These are phyloP conservation scores for Orchesella cincta DNA, from an alignment of 1,140 invertebrate species.

Conservation along the genomic window DNA sequence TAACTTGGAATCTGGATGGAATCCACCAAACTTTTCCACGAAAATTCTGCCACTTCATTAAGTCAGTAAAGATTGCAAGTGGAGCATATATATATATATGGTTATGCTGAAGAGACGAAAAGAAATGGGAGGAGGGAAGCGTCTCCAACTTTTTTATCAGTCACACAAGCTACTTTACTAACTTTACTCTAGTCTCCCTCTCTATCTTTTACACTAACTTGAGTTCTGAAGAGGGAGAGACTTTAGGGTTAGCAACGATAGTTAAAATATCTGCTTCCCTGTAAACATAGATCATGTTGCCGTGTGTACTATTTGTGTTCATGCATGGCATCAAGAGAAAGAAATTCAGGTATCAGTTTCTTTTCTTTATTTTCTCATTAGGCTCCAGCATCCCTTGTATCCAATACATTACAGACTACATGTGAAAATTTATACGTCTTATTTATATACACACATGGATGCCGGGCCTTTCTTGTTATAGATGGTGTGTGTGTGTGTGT, in stretches of 20 bases:
- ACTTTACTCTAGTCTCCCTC: neutral
- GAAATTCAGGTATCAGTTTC: no score
- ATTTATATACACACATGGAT: no score
- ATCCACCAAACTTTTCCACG: conserved; percentile 13
- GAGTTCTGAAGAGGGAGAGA: no score
- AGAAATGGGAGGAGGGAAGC: neutral
- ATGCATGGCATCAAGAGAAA: no score
- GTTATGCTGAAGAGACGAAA: neutral
- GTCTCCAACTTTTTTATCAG: conserved; percentile 6
- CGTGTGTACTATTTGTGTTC: no score
- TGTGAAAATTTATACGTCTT: no score
- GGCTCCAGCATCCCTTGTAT: no score
- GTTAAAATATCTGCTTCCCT: neutral
- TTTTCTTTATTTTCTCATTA: no score
- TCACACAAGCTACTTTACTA: conserved; percentile 1
- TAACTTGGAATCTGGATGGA: neutral
- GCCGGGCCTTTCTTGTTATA: no score
- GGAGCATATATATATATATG: neutral
- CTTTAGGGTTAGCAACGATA: neutral
- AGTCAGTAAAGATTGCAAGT: conserved; percentile 11
- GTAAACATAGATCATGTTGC: no score
- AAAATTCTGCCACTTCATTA: conserved; percentile 18
- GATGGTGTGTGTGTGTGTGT: no score
- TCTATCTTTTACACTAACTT: neutral
- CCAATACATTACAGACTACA: no score